phyloP scores from a whole-genome alignment of 2,113 vertebrate genomes.

The Rynchops niger region DNA sequence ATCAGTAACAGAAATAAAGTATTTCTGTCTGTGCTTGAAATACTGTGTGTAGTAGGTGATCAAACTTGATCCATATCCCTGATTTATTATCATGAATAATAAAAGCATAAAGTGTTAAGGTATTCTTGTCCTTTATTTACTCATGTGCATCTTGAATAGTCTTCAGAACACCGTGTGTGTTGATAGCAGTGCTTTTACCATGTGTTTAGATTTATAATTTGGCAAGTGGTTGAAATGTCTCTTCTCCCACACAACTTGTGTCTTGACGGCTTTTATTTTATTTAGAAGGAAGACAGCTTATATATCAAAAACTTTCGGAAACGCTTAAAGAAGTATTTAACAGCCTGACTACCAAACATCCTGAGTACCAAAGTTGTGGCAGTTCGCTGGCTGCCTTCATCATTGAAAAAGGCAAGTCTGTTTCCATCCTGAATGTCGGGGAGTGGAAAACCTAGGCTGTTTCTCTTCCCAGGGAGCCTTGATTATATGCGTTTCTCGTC shows the following conservation, averaged over 20 bases:
- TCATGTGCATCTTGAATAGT: not conserved
- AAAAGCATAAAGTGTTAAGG: not conserved
- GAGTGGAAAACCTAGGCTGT: not conserved
- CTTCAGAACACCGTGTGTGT: not conserved
- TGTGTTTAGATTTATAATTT: not conserved
- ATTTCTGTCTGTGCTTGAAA: not conserved
- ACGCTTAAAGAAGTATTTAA: slow-evolving; percentile 79
- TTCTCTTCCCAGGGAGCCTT: not conserved
- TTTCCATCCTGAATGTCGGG: not conserved
- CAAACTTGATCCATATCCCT: not conserved
- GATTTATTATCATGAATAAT: not conserved
- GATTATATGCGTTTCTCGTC: not conserved
- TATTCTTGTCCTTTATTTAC: not conserved
- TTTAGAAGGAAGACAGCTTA: slow-evolving; percentile 73
- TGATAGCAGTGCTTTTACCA: not conserved
- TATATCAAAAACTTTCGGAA: slow-evolving; percentile 74
- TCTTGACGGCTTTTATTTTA: not conserved
- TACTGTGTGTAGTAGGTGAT: not conserved
- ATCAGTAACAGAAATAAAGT: not conserved
- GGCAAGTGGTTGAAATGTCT: not conserved
- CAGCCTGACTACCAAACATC: slow-evolving; percentile 74
- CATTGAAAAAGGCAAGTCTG: slow-evolving; percentile 82
- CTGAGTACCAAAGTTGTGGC: slow-evolving; percentile 79
- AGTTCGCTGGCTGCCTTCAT: slow-evolving; percentile 89
- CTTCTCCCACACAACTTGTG: not conserved